Evolutionary conservation across 2,888 invertebrate species (phyloP).

Genomic region (Candidula unifasciata): DNA sequence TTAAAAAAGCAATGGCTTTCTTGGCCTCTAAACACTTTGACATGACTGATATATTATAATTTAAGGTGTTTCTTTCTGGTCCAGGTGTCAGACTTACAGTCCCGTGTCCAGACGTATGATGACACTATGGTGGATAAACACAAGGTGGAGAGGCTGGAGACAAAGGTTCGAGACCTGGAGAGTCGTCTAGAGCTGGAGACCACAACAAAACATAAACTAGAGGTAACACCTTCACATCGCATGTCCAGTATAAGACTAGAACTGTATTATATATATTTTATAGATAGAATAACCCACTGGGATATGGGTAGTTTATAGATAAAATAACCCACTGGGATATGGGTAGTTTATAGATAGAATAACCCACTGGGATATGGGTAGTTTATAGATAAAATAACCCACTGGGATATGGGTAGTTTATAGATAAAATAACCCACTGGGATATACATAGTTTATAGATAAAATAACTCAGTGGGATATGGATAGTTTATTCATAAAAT

Average conservation of each 20-base stretch:
- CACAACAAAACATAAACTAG: constrained; percentile 90
- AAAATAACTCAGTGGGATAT: no score
- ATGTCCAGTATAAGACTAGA: background rate
- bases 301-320: no score
- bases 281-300: background rate
- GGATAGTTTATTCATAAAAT: no score
- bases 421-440: no score
- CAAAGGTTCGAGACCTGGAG: constrained; percentile 92
- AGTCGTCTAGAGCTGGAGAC: constrained; percentile 93
- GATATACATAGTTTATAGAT: background rate
- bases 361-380: no score
- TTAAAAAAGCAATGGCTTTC: no score
- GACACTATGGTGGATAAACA: constrained; percentile 80
- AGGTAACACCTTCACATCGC: constrained; percentile 80
- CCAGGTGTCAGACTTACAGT: constrained; percentile 85
- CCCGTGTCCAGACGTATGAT: constrained; percentile 85
- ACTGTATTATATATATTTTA: background rate
- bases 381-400: no score
- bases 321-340: no score
- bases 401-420: no score
- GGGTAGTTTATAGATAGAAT: no score
- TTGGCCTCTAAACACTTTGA: no score
- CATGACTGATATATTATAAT: no score
- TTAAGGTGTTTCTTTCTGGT: constrained; percentile 47
- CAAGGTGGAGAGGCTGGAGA: constrained; percentile 87